A percentile compares a stretch with the other conserved stretches of the same genome.
Evolutionary conservation across 1,140 invertebrate genomes (phyloP).

Genomic region (Diabrotica undecimpunctata): DNA sequence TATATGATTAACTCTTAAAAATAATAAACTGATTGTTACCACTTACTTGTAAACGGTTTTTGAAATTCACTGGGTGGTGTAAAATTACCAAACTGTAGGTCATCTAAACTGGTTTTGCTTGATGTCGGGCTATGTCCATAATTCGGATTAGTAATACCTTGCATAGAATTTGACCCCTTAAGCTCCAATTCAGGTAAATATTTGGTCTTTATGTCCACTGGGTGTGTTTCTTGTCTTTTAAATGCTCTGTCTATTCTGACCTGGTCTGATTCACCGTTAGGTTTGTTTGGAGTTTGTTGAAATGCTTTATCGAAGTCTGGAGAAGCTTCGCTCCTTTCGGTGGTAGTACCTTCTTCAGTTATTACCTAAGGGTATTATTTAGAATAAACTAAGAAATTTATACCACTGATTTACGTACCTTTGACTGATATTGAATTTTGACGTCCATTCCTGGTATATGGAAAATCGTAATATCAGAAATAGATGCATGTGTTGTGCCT

Average conservation of each 20-base stretch:
- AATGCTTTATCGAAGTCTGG: slow-evolving; percentile 37
- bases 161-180: slow-evolving; percentile 39
- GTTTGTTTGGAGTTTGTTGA: slow-evolving; percentile 18
- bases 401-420: slow-evolving; percentile 50
- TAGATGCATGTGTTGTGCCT: slow-evolving; percentile 51
- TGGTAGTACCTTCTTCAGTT: slow-evolving; percentile 20
- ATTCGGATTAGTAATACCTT: slow-evolving; percentile 46
- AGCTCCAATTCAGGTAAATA: slow-evolving; percentile 30
- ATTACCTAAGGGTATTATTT: slow-evolving; percentile 23
- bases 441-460: slow-evolving; percentile 93
- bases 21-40: background rate
- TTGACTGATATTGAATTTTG: slow-evolving; percentile 88
- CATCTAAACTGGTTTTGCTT: slow-evolving; percentile 36
- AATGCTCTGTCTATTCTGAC: slow-evolving; percentile 45
- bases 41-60: slow-evolving; percentile 9
- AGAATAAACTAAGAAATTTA: background rate
- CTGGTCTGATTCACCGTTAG: slow-evolving; percentile 36
- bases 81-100: slow-evolving; percentile 34
- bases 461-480: slow-evolving; percentile 85
- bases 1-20: no score
- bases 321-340: slow-evolving; percentile 15
- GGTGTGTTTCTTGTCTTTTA: slow-evolving; percentile 40
- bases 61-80: slow-evolving; percentile 26
- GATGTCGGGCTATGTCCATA: slow-evolving; percentile 40
- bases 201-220: slow-evolving; percentile 23